Conservation (phyloP, 2,113 vertebrate genomes). For the Carassius carassius region DNA sequence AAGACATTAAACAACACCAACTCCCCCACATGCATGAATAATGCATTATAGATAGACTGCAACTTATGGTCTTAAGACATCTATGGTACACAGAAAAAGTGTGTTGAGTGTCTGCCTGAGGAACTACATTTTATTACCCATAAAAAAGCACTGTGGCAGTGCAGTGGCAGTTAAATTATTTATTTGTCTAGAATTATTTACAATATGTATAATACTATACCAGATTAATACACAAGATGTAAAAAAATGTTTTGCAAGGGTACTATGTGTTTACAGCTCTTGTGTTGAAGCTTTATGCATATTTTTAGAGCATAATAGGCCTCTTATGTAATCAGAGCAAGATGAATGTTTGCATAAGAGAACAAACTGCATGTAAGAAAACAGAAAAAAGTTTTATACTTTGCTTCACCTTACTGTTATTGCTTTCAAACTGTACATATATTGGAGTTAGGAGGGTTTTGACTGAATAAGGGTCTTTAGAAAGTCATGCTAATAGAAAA, state of each 20-base stretch:
- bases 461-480: not conserved
- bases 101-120: slow-evolving; percentile 11
- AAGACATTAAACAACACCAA: not conserved
- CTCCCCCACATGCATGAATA: slow-evolving; percentile 6
- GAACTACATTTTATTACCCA: not conserved
- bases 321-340: not conserved
- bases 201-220: not conserved
- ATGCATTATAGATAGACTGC: slow-evolving; percentile 10
- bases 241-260: not conserved
- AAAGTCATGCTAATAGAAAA: not conserved
- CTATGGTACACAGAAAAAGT: not conserved
- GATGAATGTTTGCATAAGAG: not conserved
- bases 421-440: not conserved
- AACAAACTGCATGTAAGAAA: not conserved
- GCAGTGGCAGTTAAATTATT: not conserved
- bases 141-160: not conserved
- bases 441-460: not conserved
- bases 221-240: not conserved
- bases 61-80: not conserved
- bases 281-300: not conserved
- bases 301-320: not conserved
- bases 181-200: not conserved
- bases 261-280: not conserved
- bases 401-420: not conserved
- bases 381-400: not conserved